These are phyloP conservation scores for Porites evermanni DNA, from an alignment of 92 coral and sea anemone genomes.

Conservation along the genomic window DNA sequence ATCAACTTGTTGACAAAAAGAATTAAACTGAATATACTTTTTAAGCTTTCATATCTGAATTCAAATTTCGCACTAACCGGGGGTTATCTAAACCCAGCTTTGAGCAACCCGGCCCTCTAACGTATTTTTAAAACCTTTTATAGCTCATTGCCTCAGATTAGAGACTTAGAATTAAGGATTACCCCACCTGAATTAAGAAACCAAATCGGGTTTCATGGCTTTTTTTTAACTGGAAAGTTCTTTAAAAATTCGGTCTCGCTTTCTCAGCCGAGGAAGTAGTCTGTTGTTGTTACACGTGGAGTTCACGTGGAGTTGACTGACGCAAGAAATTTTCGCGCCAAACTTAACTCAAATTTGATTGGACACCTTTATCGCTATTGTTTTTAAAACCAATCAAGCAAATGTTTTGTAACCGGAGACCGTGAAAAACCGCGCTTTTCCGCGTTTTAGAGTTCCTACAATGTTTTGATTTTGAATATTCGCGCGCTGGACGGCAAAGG, in stretches of 20 bases:
- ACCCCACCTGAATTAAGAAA: background rate
- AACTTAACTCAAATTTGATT: constrained; percentile 19
- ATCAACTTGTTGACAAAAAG: no score
- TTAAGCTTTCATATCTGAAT: no score
- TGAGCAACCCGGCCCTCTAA: background rate
- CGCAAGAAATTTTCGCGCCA: constrained; percentile 44
- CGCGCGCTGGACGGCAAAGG: constrained; percentile 24
- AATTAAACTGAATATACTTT: no score
- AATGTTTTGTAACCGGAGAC: constrained; percentile 28
- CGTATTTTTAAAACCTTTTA: background rate
- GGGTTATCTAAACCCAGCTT: no score
- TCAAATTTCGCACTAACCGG: no score
- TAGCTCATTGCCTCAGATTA: background rate
- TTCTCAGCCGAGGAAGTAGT: background rate
- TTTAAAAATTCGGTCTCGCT: background rate
- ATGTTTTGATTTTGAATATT: constrained; percentile 21
- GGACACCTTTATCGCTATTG: background rate
- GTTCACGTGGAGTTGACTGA: constrained; percentile 30
- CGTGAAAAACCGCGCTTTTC: constrained; percentile 10
- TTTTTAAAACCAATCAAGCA: constrained; percentile 21
- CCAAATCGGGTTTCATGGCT: background rate
- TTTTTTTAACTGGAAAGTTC: no score
- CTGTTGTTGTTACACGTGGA: constrained; percentile 10
- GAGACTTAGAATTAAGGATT: background rate
- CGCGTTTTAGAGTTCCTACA: constrained; percentile 16